Conservation (phyloP, 2,888 invertebrate genomes). For the Ophonus ardosiacus region DNA sequence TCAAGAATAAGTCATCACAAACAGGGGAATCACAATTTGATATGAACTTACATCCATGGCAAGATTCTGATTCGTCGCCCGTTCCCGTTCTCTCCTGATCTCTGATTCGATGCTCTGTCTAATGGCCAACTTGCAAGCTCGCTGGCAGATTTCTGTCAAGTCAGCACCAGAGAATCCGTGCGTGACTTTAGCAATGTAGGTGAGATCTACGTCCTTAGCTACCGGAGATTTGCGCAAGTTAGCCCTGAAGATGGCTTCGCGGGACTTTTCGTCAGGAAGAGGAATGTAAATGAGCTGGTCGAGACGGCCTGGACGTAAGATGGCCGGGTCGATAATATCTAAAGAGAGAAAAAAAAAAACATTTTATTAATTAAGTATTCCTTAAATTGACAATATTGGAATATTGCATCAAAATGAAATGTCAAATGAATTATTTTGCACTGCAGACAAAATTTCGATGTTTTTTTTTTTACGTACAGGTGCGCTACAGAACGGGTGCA, state of each 20-base stretch:
- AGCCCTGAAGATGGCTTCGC: slow-evolving; percentile 96
- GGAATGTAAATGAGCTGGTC: slow-evolving; percentile 99
- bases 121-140: slow-evolving; percentile 99
- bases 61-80: slow-evolving; percentile 86
- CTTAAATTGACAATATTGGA: no score
- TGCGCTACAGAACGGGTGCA: no score
- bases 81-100: slow-evolving; percentile 92
- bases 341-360: slow-evolving; percentile 70
- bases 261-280: slow-evolving; percentile 98
- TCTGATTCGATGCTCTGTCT: slow-evolving; percentile 98
- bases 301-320: slow-evolving; percentile 97
- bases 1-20: slow-evolving; percentile 55
- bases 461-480: no score
- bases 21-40: not conserved
- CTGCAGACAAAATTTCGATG: no score
- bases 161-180: slow-evolving; percentile 99
- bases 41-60: slow-evolving; percentile 88
- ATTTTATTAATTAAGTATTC: no score
- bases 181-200: slow-evolving; percentile 92
- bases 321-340: slow-evolving; percentile 99
- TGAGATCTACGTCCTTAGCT: slow-evolving; percentile 95
- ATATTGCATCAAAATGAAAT: no score
- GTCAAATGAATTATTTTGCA: no score
- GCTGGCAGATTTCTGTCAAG: slow-evolving; percentile 99
- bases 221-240: slow-evolving; percentile 97